These are phyloP conservation scores for Steatornis caripensis DNA, from an alignment of 2,113 vertebrate genomes.

Conservation along the genomic window DNA sequence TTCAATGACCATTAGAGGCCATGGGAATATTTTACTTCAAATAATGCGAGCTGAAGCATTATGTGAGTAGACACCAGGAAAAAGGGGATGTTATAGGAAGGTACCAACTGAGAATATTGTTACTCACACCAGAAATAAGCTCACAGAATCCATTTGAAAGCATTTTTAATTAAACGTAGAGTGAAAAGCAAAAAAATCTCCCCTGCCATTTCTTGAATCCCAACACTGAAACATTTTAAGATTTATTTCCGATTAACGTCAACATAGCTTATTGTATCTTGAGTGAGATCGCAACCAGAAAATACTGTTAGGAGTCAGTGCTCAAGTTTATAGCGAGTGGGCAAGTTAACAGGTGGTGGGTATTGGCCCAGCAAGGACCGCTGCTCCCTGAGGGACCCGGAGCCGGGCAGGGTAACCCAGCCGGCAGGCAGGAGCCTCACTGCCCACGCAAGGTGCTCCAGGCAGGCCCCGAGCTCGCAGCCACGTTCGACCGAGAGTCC, in stretches of 20 bases:
- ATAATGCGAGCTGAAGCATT: not conserved
- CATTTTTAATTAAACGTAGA: not conserved
- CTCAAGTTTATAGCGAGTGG: not conserved
- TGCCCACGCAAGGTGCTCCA: too few relatives aligned
- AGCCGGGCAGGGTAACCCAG: not conserved
- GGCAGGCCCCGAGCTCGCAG: too few relatives aligned
- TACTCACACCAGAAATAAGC: not conserved
- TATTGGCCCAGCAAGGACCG: not conserved
- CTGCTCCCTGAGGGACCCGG: not conserved
- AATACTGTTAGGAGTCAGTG: not conserved
- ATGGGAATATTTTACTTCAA: not conserved
- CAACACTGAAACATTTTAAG: too few relatives aligned
- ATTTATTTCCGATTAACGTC: not conserved
- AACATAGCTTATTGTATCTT: rapidly evolving
- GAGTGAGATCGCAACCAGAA: not conserved
- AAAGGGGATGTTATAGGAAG: not conserved
- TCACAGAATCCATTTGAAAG: not conserved
- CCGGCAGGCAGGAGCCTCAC: not conserved
- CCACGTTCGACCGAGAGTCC: not conserved
- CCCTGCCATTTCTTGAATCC: too few relatives aligned
- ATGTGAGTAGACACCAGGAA: not conserved
- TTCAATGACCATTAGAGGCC: not conserved
- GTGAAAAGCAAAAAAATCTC: not conserved
- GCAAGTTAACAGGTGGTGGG: not conserved
- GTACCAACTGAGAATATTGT: not conserved